These are phyloP conservation scores for Heliconius ismenius DNA, from an alignment of 2,888 invertebrate genomes.

Conservation along the genomic window DNA sequence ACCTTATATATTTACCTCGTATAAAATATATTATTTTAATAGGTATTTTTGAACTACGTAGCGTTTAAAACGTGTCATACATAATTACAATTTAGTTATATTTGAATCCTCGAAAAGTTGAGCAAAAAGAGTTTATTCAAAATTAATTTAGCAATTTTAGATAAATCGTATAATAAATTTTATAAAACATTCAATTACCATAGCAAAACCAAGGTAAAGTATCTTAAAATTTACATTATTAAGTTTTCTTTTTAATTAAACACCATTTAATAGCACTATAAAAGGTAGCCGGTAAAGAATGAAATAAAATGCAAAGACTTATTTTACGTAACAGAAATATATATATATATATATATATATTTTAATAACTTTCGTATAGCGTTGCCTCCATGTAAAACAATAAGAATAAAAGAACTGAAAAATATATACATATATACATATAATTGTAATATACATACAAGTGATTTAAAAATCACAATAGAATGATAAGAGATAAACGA, in stretches of 20 bases:
- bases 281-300: background rate
- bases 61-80: background rate
- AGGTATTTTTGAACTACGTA: background rate
- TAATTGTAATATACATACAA: background rate
- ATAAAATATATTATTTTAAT: background rate
- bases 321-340: background rate
- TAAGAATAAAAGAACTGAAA: background rate
- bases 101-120: background rate
- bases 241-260: conserved; percentile 5
- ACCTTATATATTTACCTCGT: background rate
- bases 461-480: conserved; percentile 40
- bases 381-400: background rate
- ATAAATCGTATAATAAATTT: background rate
- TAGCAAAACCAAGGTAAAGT: background rate
- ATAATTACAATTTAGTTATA: background rate
- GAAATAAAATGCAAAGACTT: background rate
- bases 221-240: background rate
- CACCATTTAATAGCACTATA: background rate
- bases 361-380: background rate
- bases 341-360: background rate
- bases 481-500: conserved; percentile 62
- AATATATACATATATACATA: conserved; percentile 9
- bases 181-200: too few relatives aligned
- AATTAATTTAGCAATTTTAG: background rate
- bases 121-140: background rate